Evolutionary conservation across 2,797 vertebrate genomes (phyloP), one percentile per base, ranked within the genome.

Genomic region (Channallabes apus): DNA sequence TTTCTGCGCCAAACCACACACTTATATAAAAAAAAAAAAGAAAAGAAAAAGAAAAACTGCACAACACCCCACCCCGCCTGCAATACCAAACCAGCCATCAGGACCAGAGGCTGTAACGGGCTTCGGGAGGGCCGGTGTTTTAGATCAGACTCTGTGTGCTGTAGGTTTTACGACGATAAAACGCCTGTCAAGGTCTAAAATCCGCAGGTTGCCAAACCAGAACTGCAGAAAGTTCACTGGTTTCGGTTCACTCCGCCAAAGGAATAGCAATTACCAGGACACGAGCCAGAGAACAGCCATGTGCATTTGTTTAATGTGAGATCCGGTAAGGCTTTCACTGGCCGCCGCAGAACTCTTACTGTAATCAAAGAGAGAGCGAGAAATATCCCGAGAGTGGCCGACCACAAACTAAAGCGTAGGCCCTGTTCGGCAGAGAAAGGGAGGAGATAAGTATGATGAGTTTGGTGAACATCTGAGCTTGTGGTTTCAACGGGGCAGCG

Each of bases 321-420:
- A 85, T 88, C 88, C 85, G 78, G 80, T 71, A 78, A 88, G 76
- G 81, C 32, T 87, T 78, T 65, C 20, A 22, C 79, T 81, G 59
- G 58, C 72, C 24, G 29, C 58, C 72, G 35, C 65, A 61, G 77
- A 64, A 54, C 61, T 78, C 65, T 68, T 20, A 41, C 83, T 86
- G 80, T 81, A 88, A 87, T 87, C 80, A 87, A 78, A 75, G 61
- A 65, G 80, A 27, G 73, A 80, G 61, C 84, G 72, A 59, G 77
- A 81, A 87, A 88, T 87, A 87, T 88, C 88, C 88, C 82, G 78
- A 85, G 62, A 77, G 80, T 58, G 77, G 84, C 77, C 65, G 58
- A 87, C 88, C 88, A 73, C 88, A 86, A 85, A 78, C 81, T 82
- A 54, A 81, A 62, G 64, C 61, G 73, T 81, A 3, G 41, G 71